Evolutionary conservation across 1,140 invertebrate species (phyloP).

Genomic region (Batillaria attramentaria): DNA sequence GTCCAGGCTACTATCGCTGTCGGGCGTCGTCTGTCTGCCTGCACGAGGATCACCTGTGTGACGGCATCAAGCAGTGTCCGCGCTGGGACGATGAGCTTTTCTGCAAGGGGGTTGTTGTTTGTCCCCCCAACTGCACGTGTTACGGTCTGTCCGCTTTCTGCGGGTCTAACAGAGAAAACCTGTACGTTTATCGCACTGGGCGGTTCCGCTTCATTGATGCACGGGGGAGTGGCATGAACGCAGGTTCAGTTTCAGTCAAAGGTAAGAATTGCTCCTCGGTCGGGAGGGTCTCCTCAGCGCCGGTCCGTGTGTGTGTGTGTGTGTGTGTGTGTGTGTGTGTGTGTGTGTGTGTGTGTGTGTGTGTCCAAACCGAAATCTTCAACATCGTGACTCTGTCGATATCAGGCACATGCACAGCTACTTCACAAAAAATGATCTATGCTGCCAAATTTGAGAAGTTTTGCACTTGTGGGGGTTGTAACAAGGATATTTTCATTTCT

Average conservation of each 20-base stretch:
- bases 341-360: no score
- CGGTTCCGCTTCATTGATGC: not conserved
- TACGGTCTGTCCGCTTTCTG: not conserved
- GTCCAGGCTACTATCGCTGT: conserved; percentile 32
- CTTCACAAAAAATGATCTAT: no score
- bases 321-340: not conserved
- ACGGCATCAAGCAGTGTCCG: conserved; percentile 27
- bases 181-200: not conserved
- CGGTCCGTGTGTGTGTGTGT: not conserved
- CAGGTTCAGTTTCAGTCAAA: no score
- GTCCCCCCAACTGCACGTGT: conserved; percentile 43
- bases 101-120: conserved; percentile 13
- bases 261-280: no score
- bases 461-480: no score
- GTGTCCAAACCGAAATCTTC: no score
- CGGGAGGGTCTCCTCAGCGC: not conserved
- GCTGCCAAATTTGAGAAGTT: no score
- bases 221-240: no score
- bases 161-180: not conserved
- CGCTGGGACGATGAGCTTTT: conserved; percentile 29
- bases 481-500: no score
- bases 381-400: no score
- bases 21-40: conserved; percentile 14
- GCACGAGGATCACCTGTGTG: not conserved
- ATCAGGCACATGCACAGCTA: no score